Percentiles rank a stretch among this genome's conserved stretches.
These are phyloP conservation scores for Neosilurus mollespiculum DNA, from an alignment of 2,797 vertebrate species.

Conservation along the genomic window DNA sequence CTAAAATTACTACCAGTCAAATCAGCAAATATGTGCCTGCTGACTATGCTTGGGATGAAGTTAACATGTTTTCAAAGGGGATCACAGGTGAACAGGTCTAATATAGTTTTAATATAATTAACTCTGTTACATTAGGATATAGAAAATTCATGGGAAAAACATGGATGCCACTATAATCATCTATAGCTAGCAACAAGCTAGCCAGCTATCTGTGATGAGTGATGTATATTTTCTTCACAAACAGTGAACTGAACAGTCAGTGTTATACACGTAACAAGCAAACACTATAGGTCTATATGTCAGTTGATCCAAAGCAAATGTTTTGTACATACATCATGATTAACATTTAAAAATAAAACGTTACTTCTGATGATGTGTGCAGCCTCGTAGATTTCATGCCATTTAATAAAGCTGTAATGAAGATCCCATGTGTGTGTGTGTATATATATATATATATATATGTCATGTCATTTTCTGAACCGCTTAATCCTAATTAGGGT, in stretches of 20 bases:
- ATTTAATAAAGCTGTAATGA: neutral
- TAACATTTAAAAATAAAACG: neutral
- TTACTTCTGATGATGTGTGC: neutral
- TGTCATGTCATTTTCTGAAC: too few species aligned
- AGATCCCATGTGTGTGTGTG: neutral
- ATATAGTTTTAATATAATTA: neutral
- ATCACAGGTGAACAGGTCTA: neutral
- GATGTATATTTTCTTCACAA: neutral
- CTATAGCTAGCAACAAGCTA: neutral
- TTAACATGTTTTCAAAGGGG: neutral
- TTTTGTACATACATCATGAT: neutral
- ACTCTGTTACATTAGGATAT: neutral
- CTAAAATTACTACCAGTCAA: constrained; percentile 36
- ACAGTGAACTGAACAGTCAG: neutral
- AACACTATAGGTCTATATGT: neutral
- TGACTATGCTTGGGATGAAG: constrained; percentile 14
- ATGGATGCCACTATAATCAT: neutral
- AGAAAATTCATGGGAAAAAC: neutral
- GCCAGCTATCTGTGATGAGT: neutral
- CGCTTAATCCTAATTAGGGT: too few species aligned
- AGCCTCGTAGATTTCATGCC: neutral
- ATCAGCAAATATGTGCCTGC: neutral
- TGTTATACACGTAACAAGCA: neutral
- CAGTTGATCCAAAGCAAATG: neutral
- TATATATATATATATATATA: too few species aligned